A percentile compares a stretch with the other conserved stretches of the same genome.
Evolutionary conservation across 2,113 vertebrate species (phyloP).

Genomic region (Aramus guarauna): DNA sequence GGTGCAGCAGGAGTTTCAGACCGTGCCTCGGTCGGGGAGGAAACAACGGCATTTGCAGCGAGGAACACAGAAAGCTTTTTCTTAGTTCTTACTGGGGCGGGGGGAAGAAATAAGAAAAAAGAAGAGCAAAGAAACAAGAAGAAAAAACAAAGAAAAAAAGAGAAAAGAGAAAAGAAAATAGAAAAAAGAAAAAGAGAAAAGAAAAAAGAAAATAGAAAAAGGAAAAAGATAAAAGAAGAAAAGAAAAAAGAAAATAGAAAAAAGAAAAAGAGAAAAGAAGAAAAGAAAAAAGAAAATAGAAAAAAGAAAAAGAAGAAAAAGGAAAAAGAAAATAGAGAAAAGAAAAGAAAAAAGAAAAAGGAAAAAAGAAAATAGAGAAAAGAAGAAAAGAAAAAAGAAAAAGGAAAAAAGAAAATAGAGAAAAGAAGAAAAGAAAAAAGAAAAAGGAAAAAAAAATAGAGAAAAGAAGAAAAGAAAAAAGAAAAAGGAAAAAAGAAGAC

Average conservation of each 20-base stretch:
- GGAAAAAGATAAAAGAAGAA: fast-evolving
- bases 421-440: fast-evolving
- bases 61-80: not conserved
- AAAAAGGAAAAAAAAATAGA: no score
- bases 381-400: fast-evolving
- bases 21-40: not conserved
- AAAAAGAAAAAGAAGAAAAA: fast-evolving
- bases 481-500: fast-evolving
- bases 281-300: fast-evolving
- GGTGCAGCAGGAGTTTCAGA: not conserved
- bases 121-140: fast-evolving
- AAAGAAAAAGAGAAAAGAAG: fast-evolving
- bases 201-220: no score
- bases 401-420: no score
- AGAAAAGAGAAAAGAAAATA: no score
- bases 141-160: no score
- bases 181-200: fast-evolving
- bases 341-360: fast-evolving
- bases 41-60: not conserved
- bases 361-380: fast-evolving
- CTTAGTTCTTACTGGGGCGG: not conserved
- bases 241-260: fast-evolving
- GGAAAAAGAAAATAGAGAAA: fast-evolving
- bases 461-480: no score
- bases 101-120: fast-evolving